Evolutionary conservation across 2,797 vertebrate species (phyloP), one percentile per base, ranked within the genome.

Genomic region (Enteromius afrohamiltoni): DNA sequence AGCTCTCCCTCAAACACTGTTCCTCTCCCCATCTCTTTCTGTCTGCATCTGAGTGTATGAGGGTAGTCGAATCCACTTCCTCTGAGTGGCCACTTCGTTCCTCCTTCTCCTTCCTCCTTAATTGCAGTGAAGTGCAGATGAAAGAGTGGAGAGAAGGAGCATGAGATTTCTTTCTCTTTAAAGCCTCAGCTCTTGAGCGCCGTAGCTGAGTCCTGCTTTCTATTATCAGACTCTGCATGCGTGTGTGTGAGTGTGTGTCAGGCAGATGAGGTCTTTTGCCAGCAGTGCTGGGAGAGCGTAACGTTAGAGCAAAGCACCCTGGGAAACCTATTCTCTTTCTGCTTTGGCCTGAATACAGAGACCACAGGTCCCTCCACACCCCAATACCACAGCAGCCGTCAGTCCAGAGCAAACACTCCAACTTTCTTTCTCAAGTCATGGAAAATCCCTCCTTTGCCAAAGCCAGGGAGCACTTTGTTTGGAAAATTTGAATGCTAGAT

Each of bases 351-450:
- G 34, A 74, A 75, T 70, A 79, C 55, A 23, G 73, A 85, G 64
- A 87, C 87, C 81, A 19, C 85, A 86, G 34, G n/a, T 80, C 69
- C 65, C 45, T 79, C 68, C 67, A 71, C 81, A 21, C 74, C 80
- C 73, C 51, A 37, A 85, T 73, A 78, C 86, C 84, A 80, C 84
- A 86, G 73, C 19, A 16, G 62, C 42, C 70, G 76, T 60, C 19
- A 65, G 69, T 80, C 77, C 84, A 86, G 83, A 85, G 49, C 69
- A 85, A 87, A 86, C 69, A 78, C 68, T 64, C 49, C 55, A 21
- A 73, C 83, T 80, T 85, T 83, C 71, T 71, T 68, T 73, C 79
- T 86, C 76, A 75, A 83, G 85, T 87, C 84, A 85, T 83, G 86
- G 89, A 88, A 90, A 87, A 83, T n/a, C 29, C 62, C 42, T 40